phyloP scores from a whole-genome alignment of 1,140 invertebrate species.

The Leptinotarsa undecemlineata region DNA sequence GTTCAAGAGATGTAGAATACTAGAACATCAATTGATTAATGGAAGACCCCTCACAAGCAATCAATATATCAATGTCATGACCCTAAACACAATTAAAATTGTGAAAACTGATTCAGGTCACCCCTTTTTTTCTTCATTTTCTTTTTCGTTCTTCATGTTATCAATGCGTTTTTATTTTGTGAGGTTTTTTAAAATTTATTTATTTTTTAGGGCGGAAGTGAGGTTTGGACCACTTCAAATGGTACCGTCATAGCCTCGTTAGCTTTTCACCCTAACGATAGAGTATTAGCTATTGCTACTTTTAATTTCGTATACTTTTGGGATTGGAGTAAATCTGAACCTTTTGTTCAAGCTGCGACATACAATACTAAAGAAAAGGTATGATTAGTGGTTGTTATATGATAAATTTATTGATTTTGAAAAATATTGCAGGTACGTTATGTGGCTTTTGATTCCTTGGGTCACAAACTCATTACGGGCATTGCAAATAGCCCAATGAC shows the following conservation, averaged over 20 bases:
- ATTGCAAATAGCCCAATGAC: conserved; percentile 69
- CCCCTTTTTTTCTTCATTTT: too few species aligned
- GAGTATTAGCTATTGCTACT: conserved; percentile 82
- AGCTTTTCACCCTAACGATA: conserved; percentile 83
- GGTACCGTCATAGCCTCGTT: conserved; percentile 81
- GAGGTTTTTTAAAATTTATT: too few species aligned
- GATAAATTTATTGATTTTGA: neutral
- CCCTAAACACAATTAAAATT: too few species aligned
- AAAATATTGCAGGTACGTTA: conserved; percentile 61
- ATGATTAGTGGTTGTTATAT: conserved; percentile 57
- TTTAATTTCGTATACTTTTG: conserved; percentile 86
- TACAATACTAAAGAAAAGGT: conserved; percentile 77
- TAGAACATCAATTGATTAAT: too few species aligned
- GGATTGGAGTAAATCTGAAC: conserved; percentile 82
- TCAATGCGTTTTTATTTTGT: too few species aligned
- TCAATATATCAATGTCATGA: too few species aligned
- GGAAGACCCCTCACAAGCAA: too few species aligned
- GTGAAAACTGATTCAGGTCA: too few species aligned
- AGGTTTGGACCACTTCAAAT: conserved; percentile 75
- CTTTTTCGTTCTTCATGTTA: too few species aligned
- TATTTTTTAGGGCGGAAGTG: conserved; percentile 74
- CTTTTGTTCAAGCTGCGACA: conserved; percentile 73
- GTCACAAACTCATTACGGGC: conserved; percentile 82
- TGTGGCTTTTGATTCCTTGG: conserved; percentile 82
- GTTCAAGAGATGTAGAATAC: too few species aligned